A percentile compares a stretch with the other conserved stretches of the same genome.
Conservation (phyloP, 2,113 vertebrate species). For the Cebus imitator region DNA sequence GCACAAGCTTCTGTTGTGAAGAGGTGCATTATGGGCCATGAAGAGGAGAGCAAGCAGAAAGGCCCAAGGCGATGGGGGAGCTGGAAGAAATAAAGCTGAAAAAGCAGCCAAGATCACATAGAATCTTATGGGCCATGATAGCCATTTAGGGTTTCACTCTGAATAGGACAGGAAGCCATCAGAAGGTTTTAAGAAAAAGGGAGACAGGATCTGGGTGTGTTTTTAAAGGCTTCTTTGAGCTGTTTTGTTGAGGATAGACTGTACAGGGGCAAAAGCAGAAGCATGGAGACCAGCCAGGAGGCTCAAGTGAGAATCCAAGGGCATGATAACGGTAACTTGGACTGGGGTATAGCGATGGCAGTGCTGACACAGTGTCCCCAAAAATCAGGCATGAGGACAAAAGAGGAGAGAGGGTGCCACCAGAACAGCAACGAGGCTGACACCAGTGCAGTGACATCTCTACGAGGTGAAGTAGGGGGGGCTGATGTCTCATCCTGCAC, state of each 20-base stretch:
- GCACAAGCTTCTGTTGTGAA: neutral
- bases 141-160: neutral
- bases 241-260: neutral
- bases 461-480: neutral
- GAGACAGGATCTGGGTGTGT: neutral
- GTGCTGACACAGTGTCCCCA: neutral
- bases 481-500: neutral
- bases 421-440: fast-evolving
- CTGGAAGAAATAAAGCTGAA: neutral
- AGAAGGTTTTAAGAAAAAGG: neutral
- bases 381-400: neutral
- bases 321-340: neutral
- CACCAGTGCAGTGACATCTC: neutral
- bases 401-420: neutral
- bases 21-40: neutral
- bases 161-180: neutral
- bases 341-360: fast-evolving
- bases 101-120: neutral
- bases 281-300: neutral
- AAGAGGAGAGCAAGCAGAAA: neutral
- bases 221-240: neutral
- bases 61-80: neutral
- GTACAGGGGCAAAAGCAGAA: neutral
- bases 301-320: fast-evolving
- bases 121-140: neutral